Evolutionary conservation across 92 coral and sea anemone species (phyloP), one percentile per base, ranked within the genome.

Genomic region (Siderastrea radians): DNA sequence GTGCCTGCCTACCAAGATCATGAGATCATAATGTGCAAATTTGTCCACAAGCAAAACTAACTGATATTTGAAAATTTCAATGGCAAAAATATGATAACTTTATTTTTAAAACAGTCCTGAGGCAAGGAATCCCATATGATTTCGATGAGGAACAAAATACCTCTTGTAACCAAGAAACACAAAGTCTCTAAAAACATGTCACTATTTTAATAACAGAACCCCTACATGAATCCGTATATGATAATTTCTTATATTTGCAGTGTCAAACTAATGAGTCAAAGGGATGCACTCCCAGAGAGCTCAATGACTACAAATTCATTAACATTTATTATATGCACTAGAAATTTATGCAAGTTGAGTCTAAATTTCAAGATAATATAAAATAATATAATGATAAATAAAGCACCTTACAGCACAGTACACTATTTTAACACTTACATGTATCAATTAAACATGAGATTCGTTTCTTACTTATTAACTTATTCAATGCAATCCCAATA

Each of bases 401-500:
- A 61, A 61, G 9, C 38, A 26, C 38, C 38, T 26, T 1, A 11
- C 72, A 61, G 66, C 47, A 13, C 16, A 48, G 53, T 13, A 48
- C 53, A 70, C 51, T 70, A 70, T 70, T 57, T 10, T n/a, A 71
- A 72, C 70, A 77, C 26, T 8, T 49, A 16, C n/a, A n/a, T n/a
- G n/a, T 76, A 87, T 87, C n/a, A 87, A 87, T 87, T 79, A 87
- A 87, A 87, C 86, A 87, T 80, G 52, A 87, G 61, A 52, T 61
- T 50, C 46, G 2, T 26, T 47, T 70, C 70, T 75, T 60, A 55
- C n/a, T n/a, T 67, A 63, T 67, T 51, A 80, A 67, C 47, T 49
- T 38, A 67, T 16, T 80, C 48, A 43, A 44, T n/a, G 53, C 13
- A 44, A 64, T 49, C 54, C n/a, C 61, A 26, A 16, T 44, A 78